Evolutionary conservation across 2,113 vertebrate species (phyloP), one percentile per base, ranked within the genome.

Genomic region (Rattus rattus): DNA sequence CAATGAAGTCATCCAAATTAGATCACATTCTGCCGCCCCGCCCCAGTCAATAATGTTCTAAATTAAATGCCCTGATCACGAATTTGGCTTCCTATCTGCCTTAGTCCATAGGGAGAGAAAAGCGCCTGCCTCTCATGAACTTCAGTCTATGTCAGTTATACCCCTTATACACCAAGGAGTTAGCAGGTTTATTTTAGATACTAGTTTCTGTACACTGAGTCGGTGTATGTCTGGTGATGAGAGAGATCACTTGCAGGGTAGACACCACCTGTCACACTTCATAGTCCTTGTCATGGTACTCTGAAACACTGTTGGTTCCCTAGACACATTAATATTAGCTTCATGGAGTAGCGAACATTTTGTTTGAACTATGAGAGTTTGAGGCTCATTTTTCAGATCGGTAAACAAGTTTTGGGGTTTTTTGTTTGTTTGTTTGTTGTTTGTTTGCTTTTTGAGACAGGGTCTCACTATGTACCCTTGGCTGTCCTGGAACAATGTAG

Each of bases 21-120:
- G 12, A 49, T 59, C 59, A n/a, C 47, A 28, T 90, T 85, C 20
- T 43, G 17, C 52, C 43, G 43, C 43, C 43, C 43, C 43, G 43
- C 43, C 43, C 43, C 43, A 89, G n/a, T 36, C 52, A 85, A 39
- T 52, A 52, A 33, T 79, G 49, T 33, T 52, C 28, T 54, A 79
- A 83, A 83, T 33, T 84, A 84, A 52, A 67, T 33, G 2, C 59
- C 94, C 69, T 96, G 36, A 88, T 84, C 39, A 89, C 22, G 89
- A 88, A 65, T n/a, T 26, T 84, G 83, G n/a, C 84, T 73, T 80
- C 24, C 65, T 65, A 39, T 28, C 13, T 8, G 33, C 30, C 39
- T 70, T 12, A n/a, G 63, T 80, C 79, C 65, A 84, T 12, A 83
- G 14, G 20, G 17, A 67, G 19, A 90, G 22, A 80, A 39, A 85